Percentiles rank a stretch among this genome's conserved stretches.
Conservation (phyloP, 1,140 invertebrate species). For the Eriosoma lanigerum region DNA sequence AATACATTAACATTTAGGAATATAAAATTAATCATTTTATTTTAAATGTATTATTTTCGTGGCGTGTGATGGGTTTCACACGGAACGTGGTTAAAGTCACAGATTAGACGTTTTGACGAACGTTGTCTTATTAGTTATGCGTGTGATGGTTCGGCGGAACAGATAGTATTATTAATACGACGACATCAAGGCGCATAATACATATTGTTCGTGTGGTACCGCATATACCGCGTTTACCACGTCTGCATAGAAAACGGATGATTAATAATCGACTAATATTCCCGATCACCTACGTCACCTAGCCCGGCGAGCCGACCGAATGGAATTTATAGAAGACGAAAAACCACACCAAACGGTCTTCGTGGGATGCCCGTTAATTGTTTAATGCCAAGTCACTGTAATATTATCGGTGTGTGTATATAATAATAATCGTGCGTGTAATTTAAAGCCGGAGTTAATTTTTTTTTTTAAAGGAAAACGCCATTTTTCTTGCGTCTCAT, state of each 20-base stretch:
- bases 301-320: background rate
- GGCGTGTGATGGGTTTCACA: too few species aligned
- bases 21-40: too few species aligned
- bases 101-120: too few species aligned
- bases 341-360: background rate
- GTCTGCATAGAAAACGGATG: background rate
- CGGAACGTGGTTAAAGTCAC: too few species aligned
- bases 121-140: too few species aligned
- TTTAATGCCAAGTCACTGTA: slow-evolving; percentile 34
- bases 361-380: slow-evolving; percentile 42
- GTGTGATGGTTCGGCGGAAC: too few species aligned
- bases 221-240: too few species aligned
- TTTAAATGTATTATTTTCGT: too few species aligned
- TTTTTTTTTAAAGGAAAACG: slow-evolving; percentile 29
- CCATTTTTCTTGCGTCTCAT: slow-evolving; percentile 27
- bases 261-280: slow-evolving; percentile 41
- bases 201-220: too few species aligned
- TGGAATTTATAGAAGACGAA: background rate
- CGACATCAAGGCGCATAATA: background rate
- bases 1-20: too few species aligned
- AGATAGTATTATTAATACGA: background rate
- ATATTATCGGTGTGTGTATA: background rate
- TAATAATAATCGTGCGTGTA: background rate
- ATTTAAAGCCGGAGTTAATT: slow-evolving; percentile 6
- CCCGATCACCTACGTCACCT: background rate